Base-by-base conservation (phyloP, 1,140 invertebrate species). In the Lerema accius region DNA sequence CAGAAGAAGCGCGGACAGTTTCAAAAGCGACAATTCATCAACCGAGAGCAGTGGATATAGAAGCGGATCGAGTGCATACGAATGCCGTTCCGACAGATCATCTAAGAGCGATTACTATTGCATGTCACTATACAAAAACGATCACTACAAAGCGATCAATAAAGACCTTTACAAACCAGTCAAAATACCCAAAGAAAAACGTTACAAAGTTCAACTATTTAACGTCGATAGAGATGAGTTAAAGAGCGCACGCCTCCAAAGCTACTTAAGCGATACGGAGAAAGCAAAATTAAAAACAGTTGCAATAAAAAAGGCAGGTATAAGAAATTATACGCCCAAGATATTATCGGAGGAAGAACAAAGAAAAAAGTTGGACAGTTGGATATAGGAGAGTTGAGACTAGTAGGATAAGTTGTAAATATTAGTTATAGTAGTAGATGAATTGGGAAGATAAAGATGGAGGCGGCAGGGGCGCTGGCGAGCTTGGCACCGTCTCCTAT, bases 271-370 rank as follows among this genome's bases (percentile, higher is more conserved):
- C 45, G 92, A 93, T 51, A 83, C 91, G 16, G 92, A 92, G 69
- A 89, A 92, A 70, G 87, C 81, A 0, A 89, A 91, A 62, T 51
- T 76, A 15, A 83, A 82, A 17, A 58, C 66, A 5, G 78, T 49
- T 10, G 45, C 77, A 23, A 80, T 90, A 5, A 92, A 92, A 46
- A 91, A 91, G 72, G 84, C 91, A 1, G 93, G 93, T 5, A 93
- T 94, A 67, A 91, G 94, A 63, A 94, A 94, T 78, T 94, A 94
- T 62, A 94, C 92, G 2, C 94, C 94, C 0, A 94, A 94, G 76
- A 94, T 94, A 15, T 77, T 94, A 15, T 91, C 91, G 23, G 82
- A 66, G 75, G 92, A 84, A 55, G 90, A 91, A 26, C 81, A 90
- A 39, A 86, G 74, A 58, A 90, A 89, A 64, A 86, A 87, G 60